Conservation (phyloP, 2,888 invertebrate species). For the Folsomia manolachei region DNA sequence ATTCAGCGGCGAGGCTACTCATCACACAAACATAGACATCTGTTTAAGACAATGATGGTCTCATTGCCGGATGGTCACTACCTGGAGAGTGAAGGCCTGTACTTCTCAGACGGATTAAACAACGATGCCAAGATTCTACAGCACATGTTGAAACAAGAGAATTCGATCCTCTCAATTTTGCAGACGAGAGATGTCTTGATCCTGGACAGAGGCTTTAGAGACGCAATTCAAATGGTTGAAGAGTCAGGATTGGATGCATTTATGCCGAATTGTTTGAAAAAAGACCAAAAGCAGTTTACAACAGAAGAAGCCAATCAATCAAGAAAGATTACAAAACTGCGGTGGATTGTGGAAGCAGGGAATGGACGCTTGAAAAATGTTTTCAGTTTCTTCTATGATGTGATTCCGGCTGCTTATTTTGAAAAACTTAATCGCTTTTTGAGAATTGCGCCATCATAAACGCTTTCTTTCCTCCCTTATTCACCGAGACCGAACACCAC, state of each 20-base stretch:
- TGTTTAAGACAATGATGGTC: conserved; percentile 20
- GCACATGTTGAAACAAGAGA: neutral
- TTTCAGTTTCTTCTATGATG: neutral
- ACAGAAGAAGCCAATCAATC: conserved; percentile 24
- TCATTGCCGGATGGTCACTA: conserved; percentile 14
- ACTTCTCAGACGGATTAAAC: neutral
- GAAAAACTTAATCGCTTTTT: neutral
- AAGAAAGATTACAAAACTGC: neutral
- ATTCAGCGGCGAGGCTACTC: conserved; percentile 13
- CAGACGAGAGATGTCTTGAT: conserved; percentile 6
- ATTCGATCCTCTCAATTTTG: neutral
- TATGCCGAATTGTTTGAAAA: conserved; percentile 9
- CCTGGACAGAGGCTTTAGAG: conserved; percentile 19
- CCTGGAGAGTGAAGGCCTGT: neutral
- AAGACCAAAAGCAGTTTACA: conserved; percentile 15
- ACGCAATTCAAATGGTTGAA: neutral
- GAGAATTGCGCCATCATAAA: neutral
- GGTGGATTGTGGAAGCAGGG: neutral
- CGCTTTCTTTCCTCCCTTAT: neutral
- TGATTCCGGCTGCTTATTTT: neutral
- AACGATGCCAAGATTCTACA: conserved; percentile 13
- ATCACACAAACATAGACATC: conserved; percentile 13
- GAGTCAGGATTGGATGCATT: neutral
- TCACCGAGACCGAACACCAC: neutral
- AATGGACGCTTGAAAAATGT: neutral